These are phyloP conservation scores for Podarcis lilfordi DNA, from an alignment of 2,797 vertebrate genomes.

Conservation along the genomic window DNA sequence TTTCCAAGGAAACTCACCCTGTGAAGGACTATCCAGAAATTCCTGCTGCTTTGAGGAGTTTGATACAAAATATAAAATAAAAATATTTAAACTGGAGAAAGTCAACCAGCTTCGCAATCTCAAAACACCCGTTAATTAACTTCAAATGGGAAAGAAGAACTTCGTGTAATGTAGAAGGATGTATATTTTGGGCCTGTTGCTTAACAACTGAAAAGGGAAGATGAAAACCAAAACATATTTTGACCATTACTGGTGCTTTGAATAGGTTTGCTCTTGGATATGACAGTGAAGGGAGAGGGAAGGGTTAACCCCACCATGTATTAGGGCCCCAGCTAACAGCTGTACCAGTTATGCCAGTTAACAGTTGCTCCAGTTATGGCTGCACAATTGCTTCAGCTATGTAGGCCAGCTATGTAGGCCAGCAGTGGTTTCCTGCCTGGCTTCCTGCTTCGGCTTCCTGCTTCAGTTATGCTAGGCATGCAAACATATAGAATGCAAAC, in stretches of 20 bases:
- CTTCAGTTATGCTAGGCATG: no score
- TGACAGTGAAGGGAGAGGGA: no score
- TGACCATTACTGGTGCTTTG: not conserved
- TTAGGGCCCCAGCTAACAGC: no score
- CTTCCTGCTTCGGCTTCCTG: no score
- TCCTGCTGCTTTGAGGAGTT: not conserved
- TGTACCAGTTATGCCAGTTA: no score
- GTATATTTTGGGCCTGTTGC: not conserved
- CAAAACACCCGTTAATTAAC: not conserved
- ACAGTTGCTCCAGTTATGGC: no score
- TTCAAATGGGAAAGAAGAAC: not conserved
- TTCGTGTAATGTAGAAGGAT: conserved; percentile 10
- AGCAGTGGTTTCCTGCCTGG: no score
- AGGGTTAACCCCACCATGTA: no score
- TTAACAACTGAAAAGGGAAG: conserved; percentile 11
- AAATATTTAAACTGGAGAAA: conserved; percentile 19
- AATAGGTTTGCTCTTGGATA: conserved; percentile 1
- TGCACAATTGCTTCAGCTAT: no score
- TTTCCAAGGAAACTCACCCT: not conserved
- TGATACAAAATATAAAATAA: not conserved
- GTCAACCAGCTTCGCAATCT: not conserved
- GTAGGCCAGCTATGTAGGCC: no score
- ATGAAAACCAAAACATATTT: not conserved
- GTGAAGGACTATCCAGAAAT: not conserved
- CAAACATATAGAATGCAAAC: no score